A percentile compares a stretch with the other conserved stretches of the same genome.
These are phyloP conservation scores for Eupeodes latifasciatus DNA, from an alignment of 2,888 invertebrate species.

Conservation along the genomic window DNA sequence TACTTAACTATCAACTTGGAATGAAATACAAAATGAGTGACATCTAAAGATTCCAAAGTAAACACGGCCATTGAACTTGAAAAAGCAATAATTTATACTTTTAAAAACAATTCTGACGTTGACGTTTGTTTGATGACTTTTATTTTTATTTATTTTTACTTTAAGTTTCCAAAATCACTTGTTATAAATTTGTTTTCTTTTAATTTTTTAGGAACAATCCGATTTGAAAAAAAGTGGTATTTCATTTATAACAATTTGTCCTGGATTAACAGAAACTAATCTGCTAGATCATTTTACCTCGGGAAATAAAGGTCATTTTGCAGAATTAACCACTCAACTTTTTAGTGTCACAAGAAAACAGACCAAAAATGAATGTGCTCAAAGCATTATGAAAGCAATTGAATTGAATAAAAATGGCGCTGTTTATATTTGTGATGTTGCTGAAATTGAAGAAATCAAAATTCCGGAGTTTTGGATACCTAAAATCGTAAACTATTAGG, in stretches of 20 bases:
- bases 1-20: no score
- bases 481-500: background rate
- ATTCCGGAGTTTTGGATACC: slow-evolving; percentile 49
- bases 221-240: slow-evolving; percentile 78
- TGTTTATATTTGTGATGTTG: slow-evolving; percentile 77
- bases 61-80: no score
- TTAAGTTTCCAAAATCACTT: no score
- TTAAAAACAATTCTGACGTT: background rate
- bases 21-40: background rate
- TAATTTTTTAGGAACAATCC: slow-evolving; percentile 65
- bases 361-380: slow-evolving; percentile 75
- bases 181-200: no score
- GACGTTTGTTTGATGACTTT: no score
- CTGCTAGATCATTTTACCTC: slow-evolving; percentile 52
- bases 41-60: no score
- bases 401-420: slow-evolving; percentile 77
- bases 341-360: background rate
- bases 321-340: background rate
- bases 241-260: slow-evolving; percentile 79
- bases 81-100: background rate
- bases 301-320: background rate
- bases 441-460: slow-evolving; percentile 71
- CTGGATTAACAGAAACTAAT: slow-evolving; percentile 77
- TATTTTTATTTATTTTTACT: no score
- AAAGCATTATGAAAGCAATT: slow-evolving; percentile 76